These are phyloP conservation scores for Engystomops pustulosus DNA, from an alignment of 2,113 vertebrate genomes.

Conservation along the genomic window DNA sequence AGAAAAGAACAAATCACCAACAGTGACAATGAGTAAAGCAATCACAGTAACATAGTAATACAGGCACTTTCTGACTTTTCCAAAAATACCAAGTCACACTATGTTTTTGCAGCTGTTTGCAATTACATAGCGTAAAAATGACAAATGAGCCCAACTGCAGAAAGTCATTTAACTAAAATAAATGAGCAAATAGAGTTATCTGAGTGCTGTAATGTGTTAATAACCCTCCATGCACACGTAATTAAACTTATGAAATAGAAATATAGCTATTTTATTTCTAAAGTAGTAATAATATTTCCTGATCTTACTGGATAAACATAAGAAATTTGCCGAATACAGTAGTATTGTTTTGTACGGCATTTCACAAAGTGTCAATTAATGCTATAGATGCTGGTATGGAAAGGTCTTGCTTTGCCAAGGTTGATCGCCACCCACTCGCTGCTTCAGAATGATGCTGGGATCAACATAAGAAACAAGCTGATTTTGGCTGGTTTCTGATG, in stretches of 20 bases:
- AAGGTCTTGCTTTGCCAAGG: no score
- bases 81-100: neutral
- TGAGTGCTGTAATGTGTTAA: slow-evolving; percentile 2
- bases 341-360: no score
- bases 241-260: neutral
- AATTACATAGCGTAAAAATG: neutral
- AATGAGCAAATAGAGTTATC: neutral
- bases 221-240: neutral
- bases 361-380: no score
- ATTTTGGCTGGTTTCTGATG: no score
- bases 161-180: neutral
- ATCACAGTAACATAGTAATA: neutral
- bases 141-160: neutral
- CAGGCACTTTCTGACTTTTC: neutral
- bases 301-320: no score
- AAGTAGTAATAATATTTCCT: no score
- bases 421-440: no score
- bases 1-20: neutral
- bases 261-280: no score
- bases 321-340: no score
- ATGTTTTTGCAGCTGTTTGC: neutral
- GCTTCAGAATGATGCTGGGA: no score
- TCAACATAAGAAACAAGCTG: no score
- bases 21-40: neutral
- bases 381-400: no score